A percentile compares a stretch with the other conserved stretches of the same genome.
Evolutionary conservation across 1,140 invertebrate species (phyloP).

Genomic region (Sycophaga agraensis): DNA sequence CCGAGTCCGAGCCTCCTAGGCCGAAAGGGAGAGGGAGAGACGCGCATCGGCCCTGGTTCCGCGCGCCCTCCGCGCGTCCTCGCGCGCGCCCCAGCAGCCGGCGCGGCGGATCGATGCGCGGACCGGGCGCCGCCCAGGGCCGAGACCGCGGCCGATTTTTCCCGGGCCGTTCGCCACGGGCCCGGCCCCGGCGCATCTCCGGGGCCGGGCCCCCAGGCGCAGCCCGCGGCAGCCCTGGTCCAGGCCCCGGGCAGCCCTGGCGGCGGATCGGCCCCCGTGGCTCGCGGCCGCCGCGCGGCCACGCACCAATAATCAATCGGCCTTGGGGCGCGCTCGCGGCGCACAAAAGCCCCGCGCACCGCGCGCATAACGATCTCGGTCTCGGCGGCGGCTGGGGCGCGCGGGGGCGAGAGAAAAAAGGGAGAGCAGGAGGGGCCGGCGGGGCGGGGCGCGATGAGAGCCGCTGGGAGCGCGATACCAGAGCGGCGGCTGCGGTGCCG

Average conservation of each 20-base stretch:
- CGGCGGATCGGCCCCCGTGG: slow-evolving; percentile 10
- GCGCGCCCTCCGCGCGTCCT: background rate
- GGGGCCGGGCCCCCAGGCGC: too few relatives aligned
- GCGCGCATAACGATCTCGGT: background rate
- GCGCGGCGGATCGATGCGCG: background rate
- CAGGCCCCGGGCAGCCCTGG: background rate
- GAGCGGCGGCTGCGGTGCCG: too few relatives aligned
- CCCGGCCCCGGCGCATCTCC: too few relatives aligned
- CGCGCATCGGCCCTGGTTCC: slow-evolving; percentile 3
- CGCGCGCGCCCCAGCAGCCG: background rate
- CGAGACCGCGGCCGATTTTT: too few relatives aligned
- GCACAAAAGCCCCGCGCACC: too few relatives aligned
- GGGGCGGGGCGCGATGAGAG: background rate
- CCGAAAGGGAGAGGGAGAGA: slow-evolving; percentile 24
- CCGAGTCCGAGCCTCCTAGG: slow-evolving; percentile 50
- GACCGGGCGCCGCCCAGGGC: background rate
- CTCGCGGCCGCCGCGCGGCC: background rate
- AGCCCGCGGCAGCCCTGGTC: too few relatives aligned
- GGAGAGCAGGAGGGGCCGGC: background rate
- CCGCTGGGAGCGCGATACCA: background rate
- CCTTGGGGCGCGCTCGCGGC: background rate
- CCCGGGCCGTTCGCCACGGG: too few relatives aligned
- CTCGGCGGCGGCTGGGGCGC: background rate
- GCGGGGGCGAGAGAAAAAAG: too few relatives aligned
- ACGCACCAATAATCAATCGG: background rate